Percentiles rank a stretch among this genome's conserved stretches.
Conservation (phyloP, 1,140 invertebrate genomes). For the Neocloeon triangulifer region DNA sequence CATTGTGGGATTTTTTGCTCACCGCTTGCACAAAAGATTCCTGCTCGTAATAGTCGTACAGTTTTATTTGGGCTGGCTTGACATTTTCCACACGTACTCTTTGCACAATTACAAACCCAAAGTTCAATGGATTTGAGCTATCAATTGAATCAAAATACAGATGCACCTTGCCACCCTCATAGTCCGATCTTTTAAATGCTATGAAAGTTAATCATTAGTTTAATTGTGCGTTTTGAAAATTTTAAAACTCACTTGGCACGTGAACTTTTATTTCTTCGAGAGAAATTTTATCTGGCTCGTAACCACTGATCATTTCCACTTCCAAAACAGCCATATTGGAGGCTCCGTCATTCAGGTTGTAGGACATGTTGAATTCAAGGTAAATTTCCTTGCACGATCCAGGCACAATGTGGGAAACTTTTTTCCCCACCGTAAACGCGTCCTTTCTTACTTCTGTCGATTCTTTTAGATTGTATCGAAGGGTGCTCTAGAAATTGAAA, state of each 20-base stretch:
- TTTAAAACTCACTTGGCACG: too few species aligned
- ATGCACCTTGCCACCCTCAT: slow-evolving; percentile 15
- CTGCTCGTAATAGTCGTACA: slow-evolving; percentile 50
- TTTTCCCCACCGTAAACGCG: too few species aligned
- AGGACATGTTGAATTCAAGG: too few species aligned
- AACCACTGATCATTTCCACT: slow-evolving; percentile 38
- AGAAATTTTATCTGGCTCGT: slow-evolving; percentile 28
- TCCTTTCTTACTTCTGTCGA: too few species aligned
- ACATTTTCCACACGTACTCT: slow-evolving; percentile 22
- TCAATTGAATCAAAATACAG: slow-evolving; percentile 26
- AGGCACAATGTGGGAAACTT: too few species aligned
- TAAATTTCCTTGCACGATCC: too few species aligned
- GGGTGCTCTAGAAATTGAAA: slow-evolving; percentile 27
- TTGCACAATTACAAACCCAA: slow-evolving; percentile 21
- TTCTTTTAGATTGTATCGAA: slow-evolving; percentile 25
- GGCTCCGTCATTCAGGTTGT: slow-evolving; percentile 20
- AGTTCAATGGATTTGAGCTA: slow-evolving; percentile 14
- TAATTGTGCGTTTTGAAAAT: too few species aligned
- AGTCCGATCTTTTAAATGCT: slow-evolving; percentile 18
- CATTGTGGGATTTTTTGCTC: not conserved
- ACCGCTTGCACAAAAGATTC: slow-evolving; percentile 16
- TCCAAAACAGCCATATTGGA: slow-evolving; percentile 41
- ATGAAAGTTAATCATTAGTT: not conserved
- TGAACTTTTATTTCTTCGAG: slow-evolving; percentile 12
- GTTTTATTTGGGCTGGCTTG: slow-evolving; percentile 31